Conservation (phyloP, 2,888 invertebrate genomes). For the Cephus spinipes region DNA sequence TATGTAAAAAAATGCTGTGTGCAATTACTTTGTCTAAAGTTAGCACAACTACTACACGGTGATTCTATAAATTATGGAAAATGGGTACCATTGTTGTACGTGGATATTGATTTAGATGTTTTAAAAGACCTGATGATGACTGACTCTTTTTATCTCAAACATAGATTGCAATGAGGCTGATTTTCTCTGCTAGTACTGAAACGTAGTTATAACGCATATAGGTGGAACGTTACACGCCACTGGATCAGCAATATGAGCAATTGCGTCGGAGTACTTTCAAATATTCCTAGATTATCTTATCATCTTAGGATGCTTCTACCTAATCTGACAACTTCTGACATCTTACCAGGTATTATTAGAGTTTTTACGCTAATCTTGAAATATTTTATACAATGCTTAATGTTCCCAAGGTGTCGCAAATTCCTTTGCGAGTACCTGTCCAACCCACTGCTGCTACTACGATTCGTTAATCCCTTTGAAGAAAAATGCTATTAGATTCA, state of each 20-base stretch:
- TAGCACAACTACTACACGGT: not conserved
- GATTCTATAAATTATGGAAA: not conserved
- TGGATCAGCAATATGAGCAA: constrained; percentile 23
- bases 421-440: constrained; percentile 29
- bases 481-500: not conserved
- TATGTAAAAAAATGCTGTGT: not conserved
- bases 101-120: too few relatives aligned
- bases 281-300: constrained; percentile 52
- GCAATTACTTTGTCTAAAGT: too few relatives aligned
- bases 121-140: too few relatives aligned
- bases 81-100: not conserved
- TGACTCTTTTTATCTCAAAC: too few relatives aligned
- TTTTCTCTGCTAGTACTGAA: not conserved
- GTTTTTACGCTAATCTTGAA: constrained; percentile 14
- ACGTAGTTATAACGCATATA: not conserved
- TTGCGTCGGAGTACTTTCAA: constrained; percentile 49
- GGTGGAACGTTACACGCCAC: not conserved
- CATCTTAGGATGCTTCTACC: constrained; percentile 51
- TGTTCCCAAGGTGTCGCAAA: not conserved
- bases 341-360: constrained; percentile 47
- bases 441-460: constrained; percentile 9
- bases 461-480: constrained; percentile 9
- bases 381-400: not conserved
- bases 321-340: constrained; percentile 47
- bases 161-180: too few relatives aligned